Base-by-base conservation (phyloP, 1,140 invertebrate species). In the Chironomus striatipennis region DNA sequence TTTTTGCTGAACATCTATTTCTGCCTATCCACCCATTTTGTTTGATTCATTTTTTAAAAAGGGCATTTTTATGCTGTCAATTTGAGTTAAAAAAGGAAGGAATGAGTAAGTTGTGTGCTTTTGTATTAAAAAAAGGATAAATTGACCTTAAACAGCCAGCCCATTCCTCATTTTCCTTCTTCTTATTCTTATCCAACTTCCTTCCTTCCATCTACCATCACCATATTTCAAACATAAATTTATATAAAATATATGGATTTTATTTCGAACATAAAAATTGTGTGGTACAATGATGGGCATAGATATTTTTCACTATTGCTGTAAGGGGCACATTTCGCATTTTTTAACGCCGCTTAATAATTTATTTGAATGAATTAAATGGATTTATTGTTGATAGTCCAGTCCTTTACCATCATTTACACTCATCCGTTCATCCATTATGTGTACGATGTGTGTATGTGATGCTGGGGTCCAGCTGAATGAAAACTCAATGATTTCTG, bases 291-390 rank as follows among this genome's bases (percentile, higher is more conserved):
- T 57, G 47, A 57, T 57, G 47, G 47, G 47, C 12, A 57, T 57
- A 57, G 47, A 57, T 57, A 57, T 57, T 57, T 34, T 34, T 57
- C 12, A 57, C 47, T 12, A 15, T n/a, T n/a, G 47, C 12, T n/a
- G 47, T 57, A 10, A 57, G 12, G n/a, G 12, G n/a, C 47, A 12
- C 12, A 47, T 15, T 57, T 57, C 47, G 47, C 47, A 57, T 57
- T 57, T 57, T 47, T 47, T 57, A 57, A 57, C 47, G 47, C 47
- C 12, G 47, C 12, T 57, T 57, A 57, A 57, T 57, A 57, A 57
- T 57, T 57, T 57, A 57, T 57, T 57, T 57, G 47, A 57, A 57
- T 57, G 47, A 57, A 57, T 57, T 57, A 57, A 57, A 57, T 57
- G 47, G 47, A 57, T 57, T 57, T 57, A 57, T 57, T 7, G 47